Evolutionary conservation across 1,140 invertebrate species (phyloP), one percentile per base, ranked within the genome.

Genomic region (Muscidifurax raptorellus): DNA sequence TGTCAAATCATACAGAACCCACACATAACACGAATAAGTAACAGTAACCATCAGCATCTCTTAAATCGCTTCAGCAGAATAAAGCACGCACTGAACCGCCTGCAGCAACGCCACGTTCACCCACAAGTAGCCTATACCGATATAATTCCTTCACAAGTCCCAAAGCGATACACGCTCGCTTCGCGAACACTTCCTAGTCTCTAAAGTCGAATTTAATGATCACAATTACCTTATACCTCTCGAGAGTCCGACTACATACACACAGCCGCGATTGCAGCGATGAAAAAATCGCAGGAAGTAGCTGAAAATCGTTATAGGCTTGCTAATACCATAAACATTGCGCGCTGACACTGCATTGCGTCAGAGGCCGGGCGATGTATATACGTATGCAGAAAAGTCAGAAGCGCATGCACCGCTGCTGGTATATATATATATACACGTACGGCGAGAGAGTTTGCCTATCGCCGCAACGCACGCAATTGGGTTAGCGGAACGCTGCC

Each of bases 401-500:
- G 22, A 72, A 13, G 71, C 12, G 15, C 52, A 59, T 59, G 52
- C 6, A 59, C 52, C 52, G 32, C 32, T 9, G 30, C 67, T 15
- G 13, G 12, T 71, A 15, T 12, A 52, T 30, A 78, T 15, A 64
- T 30, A 30, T 32, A 36, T 18, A 44, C 12, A 28, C 59, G 52
- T 79, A 67, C 9, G 9, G 47, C 2, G 74, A 30, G 74, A 47
- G 40, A 64, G 52, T 74, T 74, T 69, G 67, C 32, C 30, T 72
- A 72, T 59, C 76, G 40, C 15, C 15, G 28, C 44, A 15, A 1
- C 66, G 47, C 30, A 15, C 83, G 85, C 89, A 91, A 90, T 91
- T 91, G 85, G 89, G 90, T 91, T 88, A 91, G 67, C 85, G 79
- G 90, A 87, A 90, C 90, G 77, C 25, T 9, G 27, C 40, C 52